These are phyloP conservation scores for Sinocyclocheilus anophthalmus DNA, from an alignment of 2,113 vertebrate species.

Conservation along the genomic window DNA sequence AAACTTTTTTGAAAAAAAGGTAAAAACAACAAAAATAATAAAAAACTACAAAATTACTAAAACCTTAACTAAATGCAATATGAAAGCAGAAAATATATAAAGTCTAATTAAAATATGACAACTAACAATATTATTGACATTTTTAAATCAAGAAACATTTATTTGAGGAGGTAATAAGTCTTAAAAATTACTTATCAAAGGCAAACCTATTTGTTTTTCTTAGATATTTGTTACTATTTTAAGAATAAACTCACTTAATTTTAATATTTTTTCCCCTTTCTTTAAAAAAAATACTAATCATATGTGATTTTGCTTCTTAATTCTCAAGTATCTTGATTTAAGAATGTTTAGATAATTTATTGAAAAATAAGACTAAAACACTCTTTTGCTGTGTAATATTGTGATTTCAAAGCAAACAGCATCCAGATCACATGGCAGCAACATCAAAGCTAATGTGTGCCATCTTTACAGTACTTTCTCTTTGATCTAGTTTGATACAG, in stretches of 20 bases:
- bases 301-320: neutral
- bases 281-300: neutral
- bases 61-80: too few species aligned
- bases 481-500: neutral
- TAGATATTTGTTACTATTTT: neutral
- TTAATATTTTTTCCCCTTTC: neutral
- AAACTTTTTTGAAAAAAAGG: too few species aligned
- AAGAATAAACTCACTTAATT: neutral
- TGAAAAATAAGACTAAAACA: too few species aligned
- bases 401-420: neutral
- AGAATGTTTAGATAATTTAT: too few species aligned
- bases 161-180: too few species aligned
- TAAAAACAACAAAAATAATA: neutral
- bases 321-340: neutral
- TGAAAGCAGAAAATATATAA: too few species aligned
- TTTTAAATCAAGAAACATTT: too few species aligned
- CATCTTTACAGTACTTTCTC: neutral
- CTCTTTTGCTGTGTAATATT: neutral
- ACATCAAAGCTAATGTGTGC: neutral
- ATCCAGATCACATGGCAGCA: neutral
- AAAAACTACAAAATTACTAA: neutral
- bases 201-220: neutral
- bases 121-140: too few species aligned
- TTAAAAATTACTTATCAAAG: neutral
- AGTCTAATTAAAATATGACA: too few species aligned